A percentile compares a stretch with the other conserved stretches of the same genome.
Evolutionary conservation across 1,140 invertebrate genomes (phyloP).

Genomic region (Phocides pigmalion): DNA sequence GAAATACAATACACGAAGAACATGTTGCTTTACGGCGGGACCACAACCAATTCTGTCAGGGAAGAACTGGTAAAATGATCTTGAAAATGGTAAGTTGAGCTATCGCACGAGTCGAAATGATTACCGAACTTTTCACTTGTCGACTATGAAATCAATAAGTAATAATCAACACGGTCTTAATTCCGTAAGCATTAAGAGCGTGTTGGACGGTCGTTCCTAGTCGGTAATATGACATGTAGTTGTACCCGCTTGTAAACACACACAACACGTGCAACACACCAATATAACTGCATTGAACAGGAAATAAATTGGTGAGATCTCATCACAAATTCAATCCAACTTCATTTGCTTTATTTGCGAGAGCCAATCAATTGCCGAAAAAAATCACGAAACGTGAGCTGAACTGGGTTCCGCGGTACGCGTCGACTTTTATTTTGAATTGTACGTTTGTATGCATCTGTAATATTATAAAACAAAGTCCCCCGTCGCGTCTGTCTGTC

Average conservation of each 20-base stretch:
- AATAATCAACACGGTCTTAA: no score
- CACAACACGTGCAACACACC: constrained; percentile 20
- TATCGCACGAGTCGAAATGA: no score
- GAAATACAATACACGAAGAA: no score
- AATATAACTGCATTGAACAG: constrained; percentile 38
- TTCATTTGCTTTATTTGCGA: constrained; percentile 72
- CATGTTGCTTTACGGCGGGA: no score
- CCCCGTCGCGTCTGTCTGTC: not conserved
- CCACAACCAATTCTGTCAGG: no score
- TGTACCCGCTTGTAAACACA: not conserved
- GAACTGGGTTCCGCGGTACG: constrained; percentile 39
- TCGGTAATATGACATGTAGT: not conserved
- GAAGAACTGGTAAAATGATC: no score
- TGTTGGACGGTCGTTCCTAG: not conserved
- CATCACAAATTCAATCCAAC: constrained; percentile 71
- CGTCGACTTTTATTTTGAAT: not conserved
- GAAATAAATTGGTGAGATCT: constrained; percentile 67
- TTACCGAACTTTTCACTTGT: no score
- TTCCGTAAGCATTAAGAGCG: no score
- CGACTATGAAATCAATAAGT: no score
- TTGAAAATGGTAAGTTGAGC: no score
- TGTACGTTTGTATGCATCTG: not conserved
- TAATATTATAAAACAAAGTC: not conserved
- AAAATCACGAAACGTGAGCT: constrained; percentile 44
- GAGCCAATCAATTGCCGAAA: constrained; percentile 75